These are phyloP conservation scores for Drosophila carrolli DNA, from an alignment of 1,140 invertebrate genomes.

Conservation along the genomic window DNA sequence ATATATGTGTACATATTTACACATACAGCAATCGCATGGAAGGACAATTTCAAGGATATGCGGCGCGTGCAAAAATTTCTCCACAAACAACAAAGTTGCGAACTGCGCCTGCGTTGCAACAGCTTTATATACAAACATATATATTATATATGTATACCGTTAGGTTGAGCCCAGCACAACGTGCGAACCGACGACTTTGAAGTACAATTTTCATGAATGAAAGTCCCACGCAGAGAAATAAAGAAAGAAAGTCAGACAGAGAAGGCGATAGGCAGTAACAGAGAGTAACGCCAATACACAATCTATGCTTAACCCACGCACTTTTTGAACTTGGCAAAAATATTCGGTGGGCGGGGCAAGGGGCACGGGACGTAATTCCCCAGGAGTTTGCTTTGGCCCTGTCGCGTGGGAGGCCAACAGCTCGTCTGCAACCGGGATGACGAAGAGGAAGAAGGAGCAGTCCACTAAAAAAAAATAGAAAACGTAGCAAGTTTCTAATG, in stretches of 20 bases:
- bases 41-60: slow-evolving; percentile 76
- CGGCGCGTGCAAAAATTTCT: slow-evolving; percentile 81
- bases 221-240: slow-evolving; percentile 71
- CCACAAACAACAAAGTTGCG: slow-evolving; percentile 50
- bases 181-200: slow-evolving; percentile 40
- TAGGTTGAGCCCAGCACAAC: slow-evolving; percentile 33
- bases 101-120: slow-evolving; percentile 54
- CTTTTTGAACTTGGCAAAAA: slow-evolving; percentile 4
- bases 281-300: slow-evolving; percentile 3
- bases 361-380: slow-evolving; percentile 13
- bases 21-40: slow-evolving; percentile 35
- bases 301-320: slow-evolving; percentile 43
- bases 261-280: neutral
- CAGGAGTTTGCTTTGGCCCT: slow-evolving; percentile 24
- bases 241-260: slow-evolving; percentile 13
- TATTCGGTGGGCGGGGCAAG: neutral
- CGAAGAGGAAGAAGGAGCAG: neutral
- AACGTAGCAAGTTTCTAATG: too few relatives aligned
- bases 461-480: neutral
- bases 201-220: slow-evolving; percentile 83
- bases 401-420: slow-evolving; percentile 36
- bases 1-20: slow-evolving; percentile 3
- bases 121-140: slow-evolving; percentile 16
- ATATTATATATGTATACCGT: slow-evolving; percentile 11
- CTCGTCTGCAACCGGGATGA: slow-evolving; percentile 2